Evolutionary conservation across 2,113 vertebrate genomes (phyloP), one percentile per base, ranked within the genome.

Genomic region (Ammodytes dubius): DNA sequence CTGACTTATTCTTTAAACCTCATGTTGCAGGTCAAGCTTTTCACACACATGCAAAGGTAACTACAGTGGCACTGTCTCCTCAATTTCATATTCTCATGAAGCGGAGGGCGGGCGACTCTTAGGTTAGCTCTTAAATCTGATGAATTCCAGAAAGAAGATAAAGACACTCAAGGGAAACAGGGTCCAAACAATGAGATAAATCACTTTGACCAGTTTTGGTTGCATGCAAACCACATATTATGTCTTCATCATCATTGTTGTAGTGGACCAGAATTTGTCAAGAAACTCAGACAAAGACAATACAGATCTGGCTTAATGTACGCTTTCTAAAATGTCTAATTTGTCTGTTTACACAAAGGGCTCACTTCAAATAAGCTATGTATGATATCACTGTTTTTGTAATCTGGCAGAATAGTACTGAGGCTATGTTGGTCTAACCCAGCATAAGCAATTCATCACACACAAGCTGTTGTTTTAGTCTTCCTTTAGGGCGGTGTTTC

Each of bases 1-100:
- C 59, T 74, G 83, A 89, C 88, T 80, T 90, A 84, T 92, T 90
- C 82, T 91, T 92, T 57, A 86, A 94, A 92, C 88, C 85, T 93
- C 85, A 27, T 95, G 86, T 91, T 91, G 86, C 84, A 92, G 85
- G 87, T 85, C 88, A 15, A 73, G 60, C 81, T 81, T 89, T 92
- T 93, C 87, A 87, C 82, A 90, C 89, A 83, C 70, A 87, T 74
- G 40, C 67, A 61, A 57, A 70, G 43, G 53, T 64, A 45, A 40
- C 70, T 50, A 56, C 74, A 78, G 74, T 70, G 57, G 37, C 69
- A 86, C 66, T 6, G 35, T 69, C n/a, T 88, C 87, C 81, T 85
- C 59, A 68, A 40, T 77, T 76, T 91, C 82, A 40, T 90, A 67
- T 73, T 81, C 15, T 79, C 67, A 73, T 80, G 64, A 11, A 77